These are phyloP conservation scores for Hyperoodon ampullatus DNA, from an alignment of 2,113 vertebrate genomes.

Conservation along the genomic window DNA sequence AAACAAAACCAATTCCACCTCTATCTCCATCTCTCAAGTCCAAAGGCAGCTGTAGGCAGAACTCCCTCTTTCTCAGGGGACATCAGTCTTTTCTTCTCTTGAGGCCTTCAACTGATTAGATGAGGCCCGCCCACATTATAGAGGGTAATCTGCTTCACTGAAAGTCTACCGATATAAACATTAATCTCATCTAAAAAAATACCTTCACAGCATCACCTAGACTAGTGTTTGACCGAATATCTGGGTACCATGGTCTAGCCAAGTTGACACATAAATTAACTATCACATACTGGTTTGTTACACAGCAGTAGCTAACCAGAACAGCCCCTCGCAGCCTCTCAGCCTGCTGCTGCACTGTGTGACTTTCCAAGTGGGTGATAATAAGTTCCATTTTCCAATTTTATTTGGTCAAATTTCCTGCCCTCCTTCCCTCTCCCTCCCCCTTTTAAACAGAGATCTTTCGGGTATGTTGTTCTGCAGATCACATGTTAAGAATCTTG, in stretches of 20 bases:
- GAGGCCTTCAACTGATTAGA: not conserved
- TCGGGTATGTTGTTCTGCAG: not conserved
- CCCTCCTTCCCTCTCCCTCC: not conserved
- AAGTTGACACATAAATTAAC: not conserved
- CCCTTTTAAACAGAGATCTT: not conserved
- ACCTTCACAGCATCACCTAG: not conserved
- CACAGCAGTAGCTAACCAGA: not conserved
- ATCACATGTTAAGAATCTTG: not conserved
- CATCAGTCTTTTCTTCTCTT: not conserved
- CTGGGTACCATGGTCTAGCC: not conserved
- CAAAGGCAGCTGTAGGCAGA: not conserved
- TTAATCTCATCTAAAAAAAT: not conserved
- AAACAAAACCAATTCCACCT: not conserved
- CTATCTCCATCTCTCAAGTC: not conserved
- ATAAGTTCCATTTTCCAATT: not conserved
- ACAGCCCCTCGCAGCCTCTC: too few relatives aligned
- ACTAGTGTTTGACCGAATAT: not conserved
- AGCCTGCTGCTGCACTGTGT: not conserved
- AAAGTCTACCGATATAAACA: not conserved
- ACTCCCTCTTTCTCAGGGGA: not conserved
- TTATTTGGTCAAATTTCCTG: not conserved
- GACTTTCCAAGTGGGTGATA: not conserved
- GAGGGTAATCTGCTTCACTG: not conserved
- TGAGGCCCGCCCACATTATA: not conserved
- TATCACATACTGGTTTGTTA: not conserved